Evolutionary conservation across 2,888 invertebrate species (phyloP), one percentile per base, ranked within the genome.

Genomic region (Chaetogeoica ovagalla): DNA sequence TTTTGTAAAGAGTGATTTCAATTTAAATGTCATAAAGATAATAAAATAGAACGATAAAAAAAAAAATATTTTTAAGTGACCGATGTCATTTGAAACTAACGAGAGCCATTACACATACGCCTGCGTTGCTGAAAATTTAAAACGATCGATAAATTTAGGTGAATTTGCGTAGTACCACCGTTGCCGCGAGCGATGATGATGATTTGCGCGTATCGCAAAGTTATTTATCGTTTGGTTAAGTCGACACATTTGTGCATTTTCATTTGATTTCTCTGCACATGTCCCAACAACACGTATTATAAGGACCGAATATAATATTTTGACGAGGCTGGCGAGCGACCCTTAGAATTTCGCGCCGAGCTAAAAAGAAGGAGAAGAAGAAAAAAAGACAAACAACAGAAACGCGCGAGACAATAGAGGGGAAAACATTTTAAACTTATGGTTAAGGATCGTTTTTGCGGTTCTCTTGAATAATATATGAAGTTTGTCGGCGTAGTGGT

Each of bases 391-490:
- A n/a, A 73, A 73, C 21, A 75, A 66, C 48, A 39, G 11, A 73
- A 43, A 62, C 72, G 48, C 37, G 43, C n/a, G 37, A 77, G 77
- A 77, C 60, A 77, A 77, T 60, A 62, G 69, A 43, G 59, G 30
- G 23, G 17, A 37, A n/a, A 43, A 48, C 52, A 55, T 69, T 69
- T 69, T 48, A 70, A 69, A 70, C 52, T 62, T 62, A 37, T 4
- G 43, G 77, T 68, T 59, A 9, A 23, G 30, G 57, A 43, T 76
- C n/a, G 57, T 68, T 68, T 76, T 76, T 30, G 77, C 37, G 69
- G 77, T 69, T 69, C 52, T 17, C 77, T 62, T 69, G 77, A 77
- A 77, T 69, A 69, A 77, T 77, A 69, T 77, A 77, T 77, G 77
- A 69, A 69, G 77, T 70, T 77, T 62, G 52, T 59, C 21, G 13